phyloP scores from a whole-genome alignment of 2,113 vertebrate genomes.

The Columbina picui region DNA sequence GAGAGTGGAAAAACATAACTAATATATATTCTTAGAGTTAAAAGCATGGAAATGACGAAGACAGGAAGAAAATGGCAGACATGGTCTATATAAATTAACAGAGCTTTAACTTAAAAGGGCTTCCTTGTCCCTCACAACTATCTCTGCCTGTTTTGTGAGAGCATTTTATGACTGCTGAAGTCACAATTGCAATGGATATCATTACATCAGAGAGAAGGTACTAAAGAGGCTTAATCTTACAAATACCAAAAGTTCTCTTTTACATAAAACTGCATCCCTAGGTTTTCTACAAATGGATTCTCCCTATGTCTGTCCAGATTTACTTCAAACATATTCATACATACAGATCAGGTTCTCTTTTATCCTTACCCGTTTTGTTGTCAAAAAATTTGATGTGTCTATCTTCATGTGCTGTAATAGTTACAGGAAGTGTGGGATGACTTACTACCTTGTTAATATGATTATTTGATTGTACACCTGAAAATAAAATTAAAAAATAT shows the following conservation, averaged over 20 bases:
- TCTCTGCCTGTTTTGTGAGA: background rate
- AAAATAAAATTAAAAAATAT: background rate
- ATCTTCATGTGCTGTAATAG: constrained; percentile 97
- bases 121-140: background rate
- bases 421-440: constrained; percentile 96
- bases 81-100: background rate
- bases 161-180: background rate
- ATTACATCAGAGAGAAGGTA: background rate
- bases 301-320: background rate
- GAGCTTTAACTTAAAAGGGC: background rate
- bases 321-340: background rate
- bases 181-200: background rate
- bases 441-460: constrained; percentile 97
- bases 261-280: background rate
- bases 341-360: background rate
- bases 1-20: background rate
- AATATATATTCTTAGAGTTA: background rate
- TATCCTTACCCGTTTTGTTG: constrained; percentile 93
- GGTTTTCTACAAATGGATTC: background rate
- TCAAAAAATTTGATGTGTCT: constrained; percentile 98
- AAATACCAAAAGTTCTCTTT: background rate
- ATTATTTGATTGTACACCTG: constrained; percentile 85
- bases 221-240: background rate
- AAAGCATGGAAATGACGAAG: background rate
- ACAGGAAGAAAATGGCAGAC: background rate